Base-by-base conservation (phyloP, 1,140 invertebrate species). In the Drosophila micromelanica region DNA sequence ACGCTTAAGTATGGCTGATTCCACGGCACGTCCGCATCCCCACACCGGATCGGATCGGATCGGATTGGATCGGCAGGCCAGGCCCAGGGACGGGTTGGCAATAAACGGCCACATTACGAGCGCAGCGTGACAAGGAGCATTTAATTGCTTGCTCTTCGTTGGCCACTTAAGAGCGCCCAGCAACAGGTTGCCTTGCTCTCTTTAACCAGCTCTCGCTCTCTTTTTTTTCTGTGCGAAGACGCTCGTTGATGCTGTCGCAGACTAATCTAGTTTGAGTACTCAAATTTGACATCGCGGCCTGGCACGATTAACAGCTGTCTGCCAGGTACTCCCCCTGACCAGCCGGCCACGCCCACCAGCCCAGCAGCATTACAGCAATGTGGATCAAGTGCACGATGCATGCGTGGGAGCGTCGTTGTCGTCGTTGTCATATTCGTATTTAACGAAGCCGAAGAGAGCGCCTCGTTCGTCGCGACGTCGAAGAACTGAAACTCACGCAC, bases 61-160 rank as follows among this genome's bases (percentile, higher is more conserved):
- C 20, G 20, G 20, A 11, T 37, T 7, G n/a, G n/a, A n/a, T n/a
- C n/a, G n/a, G n/a, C 11, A n/a, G 12, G 48, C 20, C 52, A 56
- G 62, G 42, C 43, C 32, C 42, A 56, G 45, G 43, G 35, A 6
- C 30, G 30, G 46, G n/a, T 49, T 30, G 42, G 30, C 56, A 38
- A 62, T 62, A 54, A 62, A 57, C 40, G 54, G n/a, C n/a, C 42
- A 63, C 27, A 54, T 63, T 77, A 77, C 63, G 76, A 78, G 71
- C 46, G 46, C 63, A 80, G 73, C 77, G 69, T 81, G 81, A 87
- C 78, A 68, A 74, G 55, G 51, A 73, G 59, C 65, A 46, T 15
- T 62, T 81, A 67, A 87, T 85, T 71, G 61, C 56, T 23, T 45
- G 40, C 42, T 67, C 69, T 45, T 65, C 8, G 27, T 17, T 13